Conservation (phyloP, 2,888 invertebrate species). For the Cataglyphis cursor region DNA sequence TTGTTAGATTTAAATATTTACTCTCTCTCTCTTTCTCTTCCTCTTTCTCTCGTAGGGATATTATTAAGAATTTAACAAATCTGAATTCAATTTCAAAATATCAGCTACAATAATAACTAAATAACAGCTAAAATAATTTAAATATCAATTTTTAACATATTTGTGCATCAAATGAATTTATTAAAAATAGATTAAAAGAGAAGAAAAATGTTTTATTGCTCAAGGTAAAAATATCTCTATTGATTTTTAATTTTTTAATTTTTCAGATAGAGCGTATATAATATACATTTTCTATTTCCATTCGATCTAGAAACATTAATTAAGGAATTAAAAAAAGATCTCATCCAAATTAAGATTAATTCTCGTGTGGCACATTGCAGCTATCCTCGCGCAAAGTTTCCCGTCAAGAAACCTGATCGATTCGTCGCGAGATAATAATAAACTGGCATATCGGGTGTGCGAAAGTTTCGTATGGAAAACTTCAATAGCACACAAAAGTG, state of each 20-base stretch:
- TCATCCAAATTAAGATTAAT: not conserved
- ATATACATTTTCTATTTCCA: not conserved
- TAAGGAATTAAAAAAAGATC: not conserved
- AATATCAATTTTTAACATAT: not conserved
- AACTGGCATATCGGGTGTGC: slow-evolving; percentile 15
- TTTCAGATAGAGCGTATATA: not conserved
- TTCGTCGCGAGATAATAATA: slow-evolving; percentile 25
- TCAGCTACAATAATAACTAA: not conserved
- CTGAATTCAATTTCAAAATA: not conserved
- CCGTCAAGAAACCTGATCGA: not conserved
- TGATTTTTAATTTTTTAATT: not conserved
- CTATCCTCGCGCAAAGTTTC: not conserved
- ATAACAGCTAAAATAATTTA: not conserved
- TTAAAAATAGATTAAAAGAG: not conserved
- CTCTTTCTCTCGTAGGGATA: not conserved
- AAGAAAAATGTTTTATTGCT: not conserved
- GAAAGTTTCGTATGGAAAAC: slow-evolving; percentile 24
- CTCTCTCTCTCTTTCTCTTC: too few species aligned
- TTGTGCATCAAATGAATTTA: not conserved
- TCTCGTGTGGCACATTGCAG: not conserved
- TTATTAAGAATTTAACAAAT: not conserved
- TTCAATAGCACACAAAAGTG: slow-evolving; percentile 25
- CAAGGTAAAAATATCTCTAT: not conserved
- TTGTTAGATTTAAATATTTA: not conserved
- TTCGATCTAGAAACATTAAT: not conserved